These are phyloP conservation scores for Gnatocerus cornutus DNA, from an alignment of 2,888 invertebrate species.

Conservation along the genomic window DNA sequence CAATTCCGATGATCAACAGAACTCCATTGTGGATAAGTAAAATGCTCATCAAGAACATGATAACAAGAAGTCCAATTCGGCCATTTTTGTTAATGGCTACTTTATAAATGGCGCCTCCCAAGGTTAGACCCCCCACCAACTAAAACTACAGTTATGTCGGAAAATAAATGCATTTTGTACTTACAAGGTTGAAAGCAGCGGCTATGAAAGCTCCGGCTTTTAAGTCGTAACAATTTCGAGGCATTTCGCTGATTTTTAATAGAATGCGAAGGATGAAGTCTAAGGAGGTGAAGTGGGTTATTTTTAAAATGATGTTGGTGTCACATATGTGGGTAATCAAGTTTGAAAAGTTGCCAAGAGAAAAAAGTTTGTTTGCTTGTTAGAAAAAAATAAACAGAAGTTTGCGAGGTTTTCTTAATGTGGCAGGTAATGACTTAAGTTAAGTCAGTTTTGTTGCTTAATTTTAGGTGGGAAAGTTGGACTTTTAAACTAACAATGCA, in stretches of 20 bases:
- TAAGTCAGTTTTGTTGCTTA: too few species aligned
- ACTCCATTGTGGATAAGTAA: constrained; percentile 21
- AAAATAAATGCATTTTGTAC: constrained; percentile 5
- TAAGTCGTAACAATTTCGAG: neutral
- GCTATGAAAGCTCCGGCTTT: constrained; percentile 30
- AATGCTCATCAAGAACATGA: constrained; percentile 31
- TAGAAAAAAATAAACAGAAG: constrained; percentile 7
- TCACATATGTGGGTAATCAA: constrained; percentile 7
- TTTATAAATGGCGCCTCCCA: constrained; percentile 29
- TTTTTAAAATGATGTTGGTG: constrained; percentile 14
- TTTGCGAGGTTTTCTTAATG: too few species aligned
- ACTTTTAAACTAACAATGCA: too few species aligned
- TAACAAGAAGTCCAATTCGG: constrained; percentile 5
- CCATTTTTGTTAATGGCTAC: constrained; percentile 25
- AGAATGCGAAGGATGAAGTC: neutral
- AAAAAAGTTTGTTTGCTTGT: neutral
- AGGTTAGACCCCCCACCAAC: constrained; percentile 26
- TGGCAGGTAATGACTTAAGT: too few species aligned
- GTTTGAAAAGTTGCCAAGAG: constrained; percentile 9
- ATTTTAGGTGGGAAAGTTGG: too few species aligned
- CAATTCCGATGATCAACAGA: constrained; percentile 22
- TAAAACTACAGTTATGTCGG: neutral
- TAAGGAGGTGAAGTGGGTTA: constrained; percentile 12
- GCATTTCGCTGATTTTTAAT: neutral
- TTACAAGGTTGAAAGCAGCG: constrained; percentile 31